phyloP scores from a whole-genome alignment of 2,797 vertebrate genomes.

The Sebastes jordani region DNA sequence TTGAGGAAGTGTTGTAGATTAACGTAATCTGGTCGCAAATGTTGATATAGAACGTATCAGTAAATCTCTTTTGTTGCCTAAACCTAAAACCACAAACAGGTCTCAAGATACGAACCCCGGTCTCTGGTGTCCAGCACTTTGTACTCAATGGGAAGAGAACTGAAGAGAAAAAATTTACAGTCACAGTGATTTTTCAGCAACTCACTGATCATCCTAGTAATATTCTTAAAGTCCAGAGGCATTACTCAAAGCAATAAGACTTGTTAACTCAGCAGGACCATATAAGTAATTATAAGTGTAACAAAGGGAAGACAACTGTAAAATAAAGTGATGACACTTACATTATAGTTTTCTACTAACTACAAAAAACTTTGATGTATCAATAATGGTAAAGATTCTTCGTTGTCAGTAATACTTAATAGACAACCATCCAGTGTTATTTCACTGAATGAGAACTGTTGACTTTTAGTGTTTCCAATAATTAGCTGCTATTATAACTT shows the following conservation, averaged over 20 bases:
- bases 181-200: not conserved
- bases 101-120: not conserved
- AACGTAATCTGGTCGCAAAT: not conserved
- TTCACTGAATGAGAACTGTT: not conserved
- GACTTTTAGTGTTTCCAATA: not conserved
- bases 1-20: not conserved
- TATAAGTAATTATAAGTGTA: constrained; percentile 28
- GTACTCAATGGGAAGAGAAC: not conserved
- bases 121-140: not conserved
- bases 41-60: not conserved
- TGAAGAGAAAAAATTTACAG: not conserved
- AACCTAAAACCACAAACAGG: not conserved
- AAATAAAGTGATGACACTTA: constrained; percentile 22
- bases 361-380: not conserved
- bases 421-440: not conserved
- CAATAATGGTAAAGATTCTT: not conserved
- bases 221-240: constrained; percentile 9
- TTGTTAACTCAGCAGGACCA: constrained; percentile 23
- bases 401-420: not conserved
- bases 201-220: not conserved
- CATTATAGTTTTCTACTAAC: constrained; percentile 1
- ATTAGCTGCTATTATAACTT: not conserved
- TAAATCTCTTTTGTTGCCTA: not conserved
- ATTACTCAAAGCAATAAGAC: constrained; percentile 4
- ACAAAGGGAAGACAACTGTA: not conserved